Evolutionary conservation across 2,113 vertebrate genomes (phyloP).

Genomic region (Micronisus gabar): DNA sequence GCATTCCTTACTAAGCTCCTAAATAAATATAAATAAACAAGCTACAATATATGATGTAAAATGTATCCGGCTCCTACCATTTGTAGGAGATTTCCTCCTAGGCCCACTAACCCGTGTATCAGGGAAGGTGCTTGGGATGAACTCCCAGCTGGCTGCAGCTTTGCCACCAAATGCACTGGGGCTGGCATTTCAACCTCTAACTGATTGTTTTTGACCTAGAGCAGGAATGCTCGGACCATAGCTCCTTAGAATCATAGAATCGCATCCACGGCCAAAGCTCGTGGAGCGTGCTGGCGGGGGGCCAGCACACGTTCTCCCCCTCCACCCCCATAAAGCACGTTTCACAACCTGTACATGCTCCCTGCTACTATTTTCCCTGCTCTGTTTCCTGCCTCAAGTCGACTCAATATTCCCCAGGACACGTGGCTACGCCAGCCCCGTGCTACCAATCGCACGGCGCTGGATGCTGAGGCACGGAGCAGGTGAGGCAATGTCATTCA

Average conservation of each 20-base stretch:
- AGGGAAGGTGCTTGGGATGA: neutral
- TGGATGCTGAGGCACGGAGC: neutral
- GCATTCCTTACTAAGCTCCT: neutral
- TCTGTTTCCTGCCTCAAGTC: slow-evolving; percentile 23
- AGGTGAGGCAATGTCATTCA: neutral
- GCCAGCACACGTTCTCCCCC: neutral
- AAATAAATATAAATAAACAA: neutral
- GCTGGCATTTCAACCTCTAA: neutral
- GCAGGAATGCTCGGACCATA: neutral
- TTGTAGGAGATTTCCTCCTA: neutral
- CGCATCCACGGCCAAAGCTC: neutral
- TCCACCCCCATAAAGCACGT: neutral
- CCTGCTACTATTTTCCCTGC: slow-evolving; percentile 2
- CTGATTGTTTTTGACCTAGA: neutral
- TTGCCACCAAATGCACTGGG: neutral
- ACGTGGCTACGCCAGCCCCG: neutral
- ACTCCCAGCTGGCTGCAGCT: neutral
- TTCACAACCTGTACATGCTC: slow-evolving; percentile 12
- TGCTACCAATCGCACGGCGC: fast-evolving
- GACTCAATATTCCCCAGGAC: neutral
- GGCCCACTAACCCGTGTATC: neutral
- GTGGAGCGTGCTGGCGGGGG: neutral
- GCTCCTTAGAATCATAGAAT: neutral
- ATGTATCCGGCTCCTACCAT: neutral
- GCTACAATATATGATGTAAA: neutral